Evolutionary conservation across 2,888 invertebrate genomes (phyloP).

Genomic region (Cephonodes hylas): DNA sequence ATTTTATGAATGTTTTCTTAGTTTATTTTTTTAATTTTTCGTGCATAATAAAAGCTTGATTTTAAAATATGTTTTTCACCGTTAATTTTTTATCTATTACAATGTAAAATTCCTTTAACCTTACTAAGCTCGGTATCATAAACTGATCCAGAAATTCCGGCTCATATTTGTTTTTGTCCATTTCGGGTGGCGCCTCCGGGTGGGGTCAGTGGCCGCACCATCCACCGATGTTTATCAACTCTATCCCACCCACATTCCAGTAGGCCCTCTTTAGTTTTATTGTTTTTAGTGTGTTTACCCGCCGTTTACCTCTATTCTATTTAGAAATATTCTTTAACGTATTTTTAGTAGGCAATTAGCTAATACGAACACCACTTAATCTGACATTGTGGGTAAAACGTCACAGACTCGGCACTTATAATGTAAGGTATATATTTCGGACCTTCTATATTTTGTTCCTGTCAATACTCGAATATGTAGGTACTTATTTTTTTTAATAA

Average conservation of each 20-base stretch:
- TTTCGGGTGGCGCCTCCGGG: neutral
- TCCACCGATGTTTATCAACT: neutral
- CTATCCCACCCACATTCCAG: neutral
- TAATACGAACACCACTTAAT: no score
- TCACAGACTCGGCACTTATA: no score
- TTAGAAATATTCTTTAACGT: neutral
- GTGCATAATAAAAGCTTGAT: no score
- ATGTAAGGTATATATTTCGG: no score
- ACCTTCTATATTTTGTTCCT: no score
- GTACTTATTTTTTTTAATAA: no score
- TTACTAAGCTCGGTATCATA: neutral
- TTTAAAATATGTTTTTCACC: no score
- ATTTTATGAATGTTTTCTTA: no score
- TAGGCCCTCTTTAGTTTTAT: neutral
- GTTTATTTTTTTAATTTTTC: no score
- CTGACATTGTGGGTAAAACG: no score
- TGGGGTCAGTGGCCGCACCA: neutral
- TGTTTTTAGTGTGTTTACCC: neutral
- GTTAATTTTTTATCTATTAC: neutral
- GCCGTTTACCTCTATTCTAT: neutral
- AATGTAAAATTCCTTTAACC: neutral
- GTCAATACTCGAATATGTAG: no score
- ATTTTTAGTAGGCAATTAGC: no score
- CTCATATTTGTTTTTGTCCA: slow-evolving; percentile 8
- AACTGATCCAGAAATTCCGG: neutral